Base-by-base conservation (phyloP, 2,888 invertebrate species). In the Hylaea fasciaria region DNA sequence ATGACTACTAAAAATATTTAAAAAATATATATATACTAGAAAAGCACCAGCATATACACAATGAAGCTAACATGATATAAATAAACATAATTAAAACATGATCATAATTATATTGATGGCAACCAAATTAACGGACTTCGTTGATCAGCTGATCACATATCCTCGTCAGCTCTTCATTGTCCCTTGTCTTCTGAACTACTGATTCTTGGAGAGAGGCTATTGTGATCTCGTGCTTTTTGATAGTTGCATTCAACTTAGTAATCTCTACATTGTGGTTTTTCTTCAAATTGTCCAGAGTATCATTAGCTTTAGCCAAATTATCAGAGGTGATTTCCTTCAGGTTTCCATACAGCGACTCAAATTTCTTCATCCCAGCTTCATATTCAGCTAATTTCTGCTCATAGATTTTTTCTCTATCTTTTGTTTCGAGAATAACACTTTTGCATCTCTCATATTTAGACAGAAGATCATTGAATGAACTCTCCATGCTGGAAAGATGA, bases 91-190 rank as follows among this genome's bases (percentile, higher is more conserved):
- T 22, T 22, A 5, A 22, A 22, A 22, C 22, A 22, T 22, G 5
- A 22, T n/a, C n/a, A n/a, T n/a, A n/a, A n/a, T 46, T 40, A 48
- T 48, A 37, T 22, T 39, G 22, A 44, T 40, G 29, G 8, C 10
- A 14, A 13, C n/a, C 58, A 37, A 45, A 14, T 66, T 72, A 89
- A 68, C 82, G 86, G 37, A 90, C 91, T 76, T 89, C 86, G 74
- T 93, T 93, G 76, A 98, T 98, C 45, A 98, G 94, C 89, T 98
- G 98, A 92, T 98, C 98, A 93, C 98, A 97, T 79, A 98, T 96
- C 85, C 96, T 95, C 49, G 98, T 95, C 70, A 98, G 90, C 85
- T 98, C 97, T 70, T 95, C 94, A 85, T 98, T 98, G 81, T 98
- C 98, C 81, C 96, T 96, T 0, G 94, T 94, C 88, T 98, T 98